phyloP scores from a whole-genome alignment of 2,797 vertebrate genomes.

The Gymnocypris eckloni region DNA sequence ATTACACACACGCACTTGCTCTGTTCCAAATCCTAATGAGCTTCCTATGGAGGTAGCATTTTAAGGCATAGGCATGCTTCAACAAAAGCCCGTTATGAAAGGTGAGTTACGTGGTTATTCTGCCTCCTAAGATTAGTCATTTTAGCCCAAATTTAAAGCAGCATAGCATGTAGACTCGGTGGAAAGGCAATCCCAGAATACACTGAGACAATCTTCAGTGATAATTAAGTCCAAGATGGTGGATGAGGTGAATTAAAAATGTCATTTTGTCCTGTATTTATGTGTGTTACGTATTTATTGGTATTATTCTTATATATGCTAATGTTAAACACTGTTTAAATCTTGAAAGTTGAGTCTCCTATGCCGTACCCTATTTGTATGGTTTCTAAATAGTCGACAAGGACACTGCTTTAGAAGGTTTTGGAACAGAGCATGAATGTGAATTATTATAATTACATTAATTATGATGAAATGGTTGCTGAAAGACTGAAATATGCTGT shows the following conservation, averaged over 20 bases:
- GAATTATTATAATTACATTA: constrained; percentile 11
- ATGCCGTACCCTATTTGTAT: neutral
- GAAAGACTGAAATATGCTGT: constrained; percentile 19
- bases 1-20: neutral
- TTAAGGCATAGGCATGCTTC: neutral
- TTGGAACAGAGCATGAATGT: constrained; percentile 21
- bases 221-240: neutral
- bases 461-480: neutral
- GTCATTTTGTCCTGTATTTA: neutral
- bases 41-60: neutral
- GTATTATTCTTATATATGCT: neutral
- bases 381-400: neutral
- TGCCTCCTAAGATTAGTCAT: neutral
- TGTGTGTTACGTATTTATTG: neutral
- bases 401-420: neutral
- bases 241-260: neutral
- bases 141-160: neutral
- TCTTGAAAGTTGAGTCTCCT: neutral
- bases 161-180: neutral
- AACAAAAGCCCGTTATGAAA: neutral
- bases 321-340: neutral
- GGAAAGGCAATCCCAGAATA: neutral
- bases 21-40: neutral
- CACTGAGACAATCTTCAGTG: neutral
- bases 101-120: neutral